Conservation (phyloP, 2,113 vertebrate species). For the Lepidothrix coronata region DNA sequence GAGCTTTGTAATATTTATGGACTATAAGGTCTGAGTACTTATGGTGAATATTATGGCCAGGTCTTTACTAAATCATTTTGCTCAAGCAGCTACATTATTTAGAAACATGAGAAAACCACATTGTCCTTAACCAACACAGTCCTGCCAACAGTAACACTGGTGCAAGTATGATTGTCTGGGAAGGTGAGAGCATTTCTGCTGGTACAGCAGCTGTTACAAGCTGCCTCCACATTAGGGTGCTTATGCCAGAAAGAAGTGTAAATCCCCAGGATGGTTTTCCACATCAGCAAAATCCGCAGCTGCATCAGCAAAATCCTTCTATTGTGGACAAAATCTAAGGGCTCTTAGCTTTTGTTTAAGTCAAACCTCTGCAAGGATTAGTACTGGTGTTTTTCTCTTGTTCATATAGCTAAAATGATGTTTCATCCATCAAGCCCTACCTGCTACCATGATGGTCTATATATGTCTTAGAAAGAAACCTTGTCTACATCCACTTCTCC, state of each 20-base stretch:
- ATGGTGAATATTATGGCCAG: background rate
- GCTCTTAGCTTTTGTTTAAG: background rate
- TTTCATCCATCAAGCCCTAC: background rate
- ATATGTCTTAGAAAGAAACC: background rate
- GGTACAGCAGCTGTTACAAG: background rate
- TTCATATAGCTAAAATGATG: background rate
- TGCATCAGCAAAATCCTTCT: constrained; percentile 12
- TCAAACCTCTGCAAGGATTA: background rate
- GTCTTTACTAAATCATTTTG: background rate
- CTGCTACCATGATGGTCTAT: background rate
- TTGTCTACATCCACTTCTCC: background rate
- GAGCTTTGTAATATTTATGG: background rate
- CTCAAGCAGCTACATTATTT: background rate
- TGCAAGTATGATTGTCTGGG: background rate
- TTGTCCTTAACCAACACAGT: background rate
- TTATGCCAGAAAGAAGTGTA: background rate
- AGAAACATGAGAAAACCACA: background rate
- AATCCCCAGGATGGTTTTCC: background rate
- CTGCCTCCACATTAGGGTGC: background rate
- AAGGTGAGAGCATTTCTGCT: background rate
- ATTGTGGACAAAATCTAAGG: background rate
- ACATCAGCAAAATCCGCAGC: no score
- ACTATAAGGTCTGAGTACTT: background rate
- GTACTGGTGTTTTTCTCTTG: background rate
- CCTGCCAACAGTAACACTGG: background rate